phyloP scores from a whole-genome alignment of 2,888 invertebrate genomes.

The Cephus spinipes region DNA sequence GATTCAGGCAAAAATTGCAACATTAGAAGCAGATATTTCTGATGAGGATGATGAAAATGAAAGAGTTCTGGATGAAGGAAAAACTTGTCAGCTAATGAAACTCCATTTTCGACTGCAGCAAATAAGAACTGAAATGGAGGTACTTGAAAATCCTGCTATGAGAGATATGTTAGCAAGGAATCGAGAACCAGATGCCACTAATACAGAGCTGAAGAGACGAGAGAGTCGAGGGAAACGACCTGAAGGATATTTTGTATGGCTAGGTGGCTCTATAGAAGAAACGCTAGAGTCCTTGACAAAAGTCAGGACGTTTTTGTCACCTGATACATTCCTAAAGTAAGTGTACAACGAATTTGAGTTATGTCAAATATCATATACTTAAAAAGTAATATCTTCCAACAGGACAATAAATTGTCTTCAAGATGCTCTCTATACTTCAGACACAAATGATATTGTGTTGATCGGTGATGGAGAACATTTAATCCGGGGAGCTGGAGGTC shows the following conservation, averaged over 20 bases:
- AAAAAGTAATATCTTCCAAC: neutral
- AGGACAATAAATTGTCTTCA: conserved; percentile 57
- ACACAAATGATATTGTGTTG: conserved; percentile 67
- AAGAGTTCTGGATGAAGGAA: conserved; percentile 51
- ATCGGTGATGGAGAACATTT: conserved; percentile 69
- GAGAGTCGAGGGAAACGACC: conserved; percentile 40
- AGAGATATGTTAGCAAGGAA: conserved; percentile 65
- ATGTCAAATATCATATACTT: conserved; percentile 27
- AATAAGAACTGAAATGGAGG: conserved; percentile 72
- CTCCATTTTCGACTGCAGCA: conserved; percentile 70
- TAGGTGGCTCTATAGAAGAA: conserved; percentile 65
- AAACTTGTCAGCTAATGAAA: conserved; percentile 69
- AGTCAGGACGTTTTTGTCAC: conserved; percentile 62
- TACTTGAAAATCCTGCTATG: conserved; percentile 72
- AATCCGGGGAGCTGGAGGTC: conserved; percentile 68
- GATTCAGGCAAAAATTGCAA: conserved; percentile 68
- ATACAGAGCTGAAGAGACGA: conserved; percentile 38
- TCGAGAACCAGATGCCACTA: conserved; percentile 37
- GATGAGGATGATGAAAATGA: conserved; percentile 42
- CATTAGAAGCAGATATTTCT: conserved; percentile 64
- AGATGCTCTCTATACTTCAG: conserved; percentile 64
- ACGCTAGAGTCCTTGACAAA: conserved; percentile 66
- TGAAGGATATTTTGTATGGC: conserved; percentile 66
- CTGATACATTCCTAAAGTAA: conserved; percentile 65
- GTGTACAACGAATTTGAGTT: conserved; percentile 38